Conservation (phyloP, 2,113 vertebrate species). For the Eubucco bourcierii region DNA sequence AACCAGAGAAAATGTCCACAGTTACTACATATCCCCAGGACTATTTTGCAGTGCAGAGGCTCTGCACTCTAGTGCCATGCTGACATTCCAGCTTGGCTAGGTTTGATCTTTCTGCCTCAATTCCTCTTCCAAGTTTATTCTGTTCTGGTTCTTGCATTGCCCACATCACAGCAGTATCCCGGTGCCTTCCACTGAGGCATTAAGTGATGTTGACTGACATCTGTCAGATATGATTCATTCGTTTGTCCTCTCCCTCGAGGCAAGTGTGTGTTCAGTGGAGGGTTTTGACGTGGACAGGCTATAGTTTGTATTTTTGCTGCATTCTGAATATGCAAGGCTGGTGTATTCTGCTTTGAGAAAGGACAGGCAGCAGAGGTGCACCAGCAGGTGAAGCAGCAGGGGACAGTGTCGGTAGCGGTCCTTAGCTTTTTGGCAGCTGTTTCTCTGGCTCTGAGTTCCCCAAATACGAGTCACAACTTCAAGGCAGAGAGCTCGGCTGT, state of each 20-base stretch:
- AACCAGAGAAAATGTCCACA: not conserved
- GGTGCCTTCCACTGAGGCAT: constrained; percentile 35
- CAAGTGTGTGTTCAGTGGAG: not conserved
- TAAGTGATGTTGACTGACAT: constrained; percentile 54
- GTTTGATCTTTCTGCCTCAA: not conserved
- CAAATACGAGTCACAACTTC: not conserved
- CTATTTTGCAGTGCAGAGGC: not conserved
- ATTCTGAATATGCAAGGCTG: not conserved
- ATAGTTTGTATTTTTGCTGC: not conserved
- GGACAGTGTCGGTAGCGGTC: not conserved
- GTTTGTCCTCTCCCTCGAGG: constrained; percentile 1
- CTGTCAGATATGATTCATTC: constrained; percentile 1
- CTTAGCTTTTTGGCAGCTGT: not conserved
- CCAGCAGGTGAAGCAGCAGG: not conserved
- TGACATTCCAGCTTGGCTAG: not conserved
- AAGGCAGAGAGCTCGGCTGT: not conserved
- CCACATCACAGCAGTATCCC: not conserved
- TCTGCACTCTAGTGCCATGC: not conserved
- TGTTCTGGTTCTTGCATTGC: not conserved
- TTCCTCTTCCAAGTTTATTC: not conserved
- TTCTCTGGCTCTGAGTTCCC: not conserved
- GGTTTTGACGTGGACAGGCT: not conserved
- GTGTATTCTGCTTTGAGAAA: not conserved
- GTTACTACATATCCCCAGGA: not conserved
- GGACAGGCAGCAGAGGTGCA: not conserved